These are phyloP conservation scores for Hypomesus transpacificus DNA, from an alignment of 2,113 vertebrate genomes.

Conservation along the genomic window DNA sequence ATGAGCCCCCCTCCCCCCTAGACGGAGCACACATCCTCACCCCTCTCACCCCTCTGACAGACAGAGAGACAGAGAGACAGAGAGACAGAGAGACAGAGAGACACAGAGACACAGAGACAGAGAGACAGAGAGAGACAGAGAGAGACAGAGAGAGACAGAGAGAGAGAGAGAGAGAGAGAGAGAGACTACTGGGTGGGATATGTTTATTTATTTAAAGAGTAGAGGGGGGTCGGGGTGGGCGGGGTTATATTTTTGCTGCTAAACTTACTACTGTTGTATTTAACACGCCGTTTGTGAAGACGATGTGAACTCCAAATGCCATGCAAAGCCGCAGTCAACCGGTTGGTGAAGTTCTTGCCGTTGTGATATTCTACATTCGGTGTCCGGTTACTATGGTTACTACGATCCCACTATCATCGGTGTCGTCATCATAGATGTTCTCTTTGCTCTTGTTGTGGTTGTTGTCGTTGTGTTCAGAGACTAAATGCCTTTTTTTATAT, in stretches of 20 bases:
- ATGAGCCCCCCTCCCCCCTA: conserved; percentile 55
- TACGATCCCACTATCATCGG: conserved; percentile 50
- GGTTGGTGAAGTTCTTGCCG: conserved; percentile 63
- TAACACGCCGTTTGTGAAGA: conserved; percentile 82
- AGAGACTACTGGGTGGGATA: conserved; percentile 70
- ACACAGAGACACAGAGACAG: not conserved
- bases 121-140: too few species aligned
- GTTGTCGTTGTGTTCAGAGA: conserved; percentile 47
- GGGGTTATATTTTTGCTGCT: conserved; percentile 87
- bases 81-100: conserved; percentile 29
- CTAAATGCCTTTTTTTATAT: conserved; percentile 39
- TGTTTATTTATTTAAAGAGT: conserved; percentile 88
- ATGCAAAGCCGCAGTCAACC: conserved; percentile 68
- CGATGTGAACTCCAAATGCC: conserved; percentile 84
- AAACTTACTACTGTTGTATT: conserved; percentile 98
- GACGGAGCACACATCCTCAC: conserved; percentile 19
- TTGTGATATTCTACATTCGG: conserved; percentile 4
- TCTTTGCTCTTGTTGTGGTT: conserved; percentile 41
- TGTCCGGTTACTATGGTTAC: conserved; percentile 17
- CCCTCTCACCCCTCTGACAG: conserved; percentile 4
- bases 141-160: too few species aligned
- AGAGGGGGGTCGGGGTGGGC: conserved; percentile 53
- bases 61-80: too few species aligned
- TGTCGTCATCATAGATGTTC: conserved; percentile 46
- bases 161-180: conserved; percentile 10